Conservation (phyloP, 2,888 invertebrate genomes). For the Cotesia congregata region DNA sequence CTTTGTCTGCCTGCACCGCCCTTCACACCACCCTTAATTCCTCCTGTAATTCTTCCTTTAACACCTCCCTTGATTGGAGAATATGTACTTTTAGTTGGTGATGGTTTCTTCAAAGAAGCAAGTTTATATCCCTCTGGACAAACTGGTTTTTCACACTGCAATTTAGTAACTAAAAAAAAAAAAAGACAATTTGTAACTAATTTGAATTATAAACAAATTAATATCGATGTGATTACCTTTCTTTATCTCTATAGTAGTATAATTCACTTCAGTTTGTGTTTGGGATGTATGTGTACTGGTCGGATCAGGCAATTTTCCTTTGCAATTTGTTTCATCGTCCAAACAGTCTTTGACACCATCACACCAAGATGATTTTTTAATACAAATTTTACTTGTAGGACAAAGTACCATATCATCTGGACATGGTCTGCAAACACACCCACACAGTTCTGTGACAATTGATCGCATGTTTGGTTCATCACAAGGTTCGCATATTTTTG, state of each 20-base stretch:
- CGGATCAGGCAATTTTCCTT: constrained; percentile 46
- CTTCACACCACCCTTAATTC: constrained; percentile 43
- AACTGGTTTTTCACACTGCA: constrained; percentile 62
- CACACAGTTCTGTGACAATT: constrained; percentile 76
- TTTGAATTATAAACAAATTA: constrained; percentile 42
- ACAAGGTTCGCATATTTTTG: constrained; percentile 80
- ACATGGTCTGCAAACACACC: constrained; percentile 83
- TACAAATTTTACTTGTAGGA: constrained; percentile 81
- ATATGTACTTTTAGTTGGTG: constrained; percentile 30
- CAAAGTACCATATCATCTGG: constrained; percentile 78
- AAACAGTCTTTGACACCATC: constrained; percentile 86
- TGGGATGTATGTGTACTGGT: constrained; percentile 45
- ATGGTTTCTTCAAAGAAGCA: constrained; percentile 62
- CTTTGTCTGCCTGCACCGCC: constrained; percentile 24
- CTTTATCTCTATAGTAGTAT: constrained; percentile 30
- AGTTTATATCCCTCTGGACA: constrained; percentile 73
- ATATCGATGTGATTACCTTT: constrained; percentile 41
- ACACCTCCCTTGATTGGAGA: constrained; percentile 52
- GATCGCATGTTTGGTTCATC: constrained; percentile 73
- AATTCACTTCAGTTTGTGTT: constrained; percentile 37
- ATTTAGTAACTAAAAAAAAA: constrained; percentile 36
- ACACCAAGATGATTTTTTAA: constrained; percentile 82
- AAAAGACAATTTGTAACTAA: background rate
- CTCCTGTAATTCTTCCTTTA: constrained; percentile 58
- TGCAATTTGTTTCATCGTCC: constrained; percentile 84